phyloP scores from a whole-genome alignment of 1,140 invertebrate species.

The Lerema accius region DNA sequence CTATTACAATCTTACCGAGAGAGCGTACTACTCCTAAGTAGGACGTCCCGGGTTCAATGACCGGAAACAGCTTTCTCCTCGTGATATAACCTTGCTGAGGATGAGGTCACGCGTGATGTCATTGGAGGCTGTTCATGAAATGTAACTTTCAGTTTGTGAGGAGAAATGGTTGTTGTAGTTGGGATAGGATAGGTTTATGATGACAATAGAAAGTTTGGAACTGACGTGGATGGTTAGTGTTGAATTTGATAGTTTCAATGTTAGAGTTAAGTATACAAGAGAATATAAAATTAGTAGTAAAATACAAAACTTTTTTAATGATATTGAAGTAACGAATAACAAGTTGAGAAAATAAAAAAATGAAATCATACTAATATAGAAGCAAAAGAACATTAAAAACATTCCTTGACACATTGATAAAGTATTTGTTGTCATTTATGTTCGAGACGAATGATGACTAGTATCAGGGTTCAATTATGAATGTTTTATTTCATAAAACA shows the following conservation, averaged over 20 bases:
- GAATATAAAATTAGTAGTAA: no score
- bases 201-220: neutral
- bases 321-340: no score
- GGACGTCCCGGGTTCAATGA: slow-evolving; percentile 50
- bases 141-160: slow-evolving; percentile 16
- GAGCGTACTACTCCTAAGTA: slow-evolving; percentile 31
- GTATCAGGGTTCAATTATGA: no score
- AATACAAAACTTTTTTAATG: no score
- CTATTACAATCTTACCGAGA: slow-evolving; percentile 14
- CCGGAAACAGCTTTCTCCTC: slow-evolving; percentile 51
- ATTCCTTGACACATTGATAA: no score
- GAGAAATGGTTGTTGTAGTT: neutral
- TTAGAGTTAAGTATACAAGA: no score
- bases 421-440: no score
- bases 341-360: no score
- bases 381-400: no score
- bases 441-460: no score
- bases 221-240: neutral
- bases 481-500: no score
- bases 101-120: slow-evolving; percentile 47
- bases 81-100: slow-evolving; percentile 55
- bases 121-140: slow-evolving; percentile 38
- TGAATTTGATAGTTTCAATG: neutral
- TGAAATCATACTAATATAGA: no score
- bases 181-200: neutral